These are phyloP conservation scores for Papilio xuthus DNA, from an alignment of 1,140 invertebrate species.

Conservation along the genomic window DNA sequence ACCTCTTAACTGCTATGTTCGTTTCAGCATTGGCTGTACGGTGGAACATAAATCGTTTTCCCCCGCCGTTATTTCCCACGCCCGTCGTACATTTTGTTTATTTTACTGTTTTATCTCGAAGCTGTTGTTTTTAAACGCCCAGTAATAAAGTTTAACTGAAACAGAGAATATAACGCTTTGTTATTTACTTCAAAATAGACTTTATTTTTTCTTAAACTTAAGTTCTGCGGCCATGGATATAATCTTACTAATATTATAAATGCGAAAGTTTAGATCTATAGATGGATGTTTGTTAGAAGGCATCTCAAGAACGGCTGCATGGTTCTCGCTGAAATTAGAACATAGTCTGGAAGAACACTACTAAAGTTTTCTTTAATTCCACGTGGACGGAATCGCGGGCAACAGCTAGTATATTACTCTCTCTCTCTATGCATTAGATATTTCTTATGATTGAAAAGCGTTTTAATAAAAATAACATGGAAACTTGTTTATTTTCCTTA, in stretches of 20 bases:
- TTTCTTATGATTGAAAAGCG: no score
- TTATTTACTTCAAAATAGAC: constrained; percentile 12
- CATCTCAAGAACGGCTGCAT: no score
- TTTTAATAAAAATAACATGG: not conserved
- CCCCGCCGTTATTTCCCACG: constrained; percentile 30
- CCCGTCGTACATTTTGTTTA: constrained; percentile 29
- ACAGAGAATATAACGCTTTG: not conserved
- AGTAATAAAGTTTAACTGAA: constrained; percentile 19
- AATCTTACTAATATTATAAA: no score
- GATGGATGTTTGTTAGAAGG: no score
- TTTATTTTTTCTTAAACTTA: not conserved
- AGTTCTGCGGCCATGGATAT: no score
- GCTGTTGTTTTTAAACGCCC: constrained; percentile 20
- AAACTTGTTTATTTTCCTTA: not conserved
- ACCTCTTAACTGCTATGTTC: constrained; percentile 42
- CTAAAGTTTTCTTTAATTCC: no score
- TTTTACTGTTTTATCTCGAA: constrained; percentile 30
- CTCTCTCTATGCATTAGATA: no score
- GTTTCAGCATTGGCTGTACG: constrained; percentile 50
- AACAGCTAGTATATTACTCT: no score
- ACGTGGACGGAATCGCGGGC: no score
- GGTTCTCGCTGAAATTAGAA: no score
- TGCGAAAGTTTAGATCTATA: no score
- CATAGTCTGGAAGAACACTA: no score
- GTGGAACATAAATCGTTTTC: constrained; percentile 42